phyloP scores from a whole-genome alignment of 2,113 vertebrate genomes.

The Neolamprologus falcicula region DNA sequence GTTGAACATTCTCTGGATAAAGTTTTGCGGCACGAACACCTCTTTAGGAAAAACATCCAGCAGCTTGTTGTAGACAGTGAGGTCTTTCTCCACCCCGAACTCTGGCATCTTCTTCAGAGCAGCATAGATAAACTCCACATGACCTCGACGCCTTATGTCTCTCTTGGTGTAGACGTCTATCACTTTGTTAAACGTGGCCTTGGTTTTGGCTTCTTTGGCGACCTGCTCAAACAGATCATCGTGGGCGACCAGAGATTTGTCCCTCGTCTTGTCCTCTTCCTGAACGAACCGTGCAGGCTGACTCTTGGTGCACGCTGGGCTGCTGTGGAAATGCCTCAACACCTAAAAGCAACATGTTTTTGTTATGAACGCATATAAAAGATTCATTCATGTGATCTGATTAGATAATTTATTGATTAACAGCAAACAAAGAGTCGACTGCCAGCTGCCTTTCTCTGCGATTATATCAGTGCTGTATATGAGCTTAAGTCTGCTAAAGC shows the following conservation, averaged over 20 bases:
- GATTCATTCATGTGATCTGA: background rate
- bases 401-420: background rate
- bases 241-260: constrained; percentile 12
- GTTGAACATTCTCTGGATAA: constrained; percentile 81
- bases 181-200: constrained; percentile 70
- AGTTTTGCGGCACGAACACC: constrained; percentile 77
- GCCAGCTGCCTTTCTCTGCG: background rate
- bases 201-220: constrained; percentile 40
- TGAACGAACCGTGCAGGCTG: background rate
- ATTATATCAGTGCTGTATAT: fast-evolving
- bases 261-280: background rate
- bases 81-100: constrained; percentile 79
- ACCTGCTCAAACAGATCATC: constrained; percentile 71
- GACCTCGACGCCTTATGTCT: constrained; percentile 75
- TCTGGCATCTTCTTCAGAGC: constrained; percentile 82
- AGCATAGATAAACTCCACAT: constrained; percentile 86
- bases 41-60: constrained; percentile 88
- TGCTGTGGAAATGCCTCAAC: constrained; percentile 41
- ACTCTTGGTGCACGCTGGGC: background rate
- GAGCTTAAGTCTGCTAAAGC: background rate
- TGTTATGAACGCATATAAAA: fast-evolving
- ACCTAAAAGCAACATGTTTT: background rate
- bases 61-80: constrained; percentile 79
- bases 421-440: background rate
- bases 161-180: constrained; percentile 66